A percentile compares a stretch with the other conserved stretches of the same genome.
These are phyloP conservation scores for Dendroctonus ponderosae DNA, from an alignment of 1,140 invertebrate species.

Conservation along the genomic window DNA sequence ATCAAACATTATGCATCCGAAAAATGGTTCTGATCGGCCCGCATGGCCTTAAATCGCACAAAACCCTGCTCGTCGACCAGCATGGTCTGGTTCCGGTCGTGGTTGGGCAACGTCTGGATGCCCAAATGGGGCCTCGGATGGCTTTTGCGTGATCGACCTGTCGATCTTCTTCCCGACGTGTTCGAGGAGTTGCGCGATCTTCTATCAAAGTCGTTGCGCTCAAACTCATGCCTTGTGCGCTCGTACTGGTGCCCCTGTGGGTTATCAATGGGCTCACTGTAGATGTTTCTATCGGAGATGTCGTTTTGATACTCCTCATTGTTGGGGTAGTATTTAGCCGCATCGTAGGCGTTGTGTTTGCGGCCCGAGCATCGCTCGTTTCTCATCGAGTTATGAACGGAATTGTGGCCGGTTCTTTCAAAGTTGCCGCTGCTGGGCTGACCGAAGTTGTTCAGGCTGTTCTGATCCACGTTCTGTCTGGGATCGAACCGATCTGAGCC, in stretches of 20 bases:
- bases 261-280: conserved; percentile 48
- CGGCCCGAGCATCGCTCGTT: conserved; percentile 38
- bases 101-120: conserved; percentile 49
- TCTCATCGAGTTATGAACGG: conserved; percentile 39
- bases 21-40: conserved; percentile 47
- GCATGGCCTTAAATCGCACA: conserved; percentile 67
- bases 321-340: conserved; percentile 54
- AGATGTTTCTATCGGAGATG: conserved; percentile 47
- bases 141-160: conserved; percentile 42
- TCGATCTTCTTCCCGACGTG: conserved; percentile 46
- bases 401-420: conserved; percentile 39
- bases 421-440: conserved; percentile 43
- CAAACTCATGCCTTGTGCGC: conserved; percentile 54
- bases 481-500: conserved; percentile 47
- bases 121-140: conserved; percentile 45
- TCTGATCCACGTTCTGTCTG: conserved; percentile 40
- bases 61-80: conserved; percentile 83
- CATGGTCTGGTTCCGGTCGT: conserved; percentile 57
- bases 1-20: conserved; percentile 47
- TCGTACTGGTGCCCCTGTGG: conserved; percentile 42
- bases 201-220: conserved; percentile 54
- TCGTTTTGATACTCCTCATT: conserved; percentile 50
- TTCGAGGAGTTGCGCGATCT: conserved; percentile 47
- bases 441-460: conserved; percentile 42
- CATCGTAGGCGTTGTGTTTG: conserved; percentile 54